Base-by-base conservation (phyloP, 2,113 vertebrate species). In the Ptilonorhynchus violaceus region DNA sequence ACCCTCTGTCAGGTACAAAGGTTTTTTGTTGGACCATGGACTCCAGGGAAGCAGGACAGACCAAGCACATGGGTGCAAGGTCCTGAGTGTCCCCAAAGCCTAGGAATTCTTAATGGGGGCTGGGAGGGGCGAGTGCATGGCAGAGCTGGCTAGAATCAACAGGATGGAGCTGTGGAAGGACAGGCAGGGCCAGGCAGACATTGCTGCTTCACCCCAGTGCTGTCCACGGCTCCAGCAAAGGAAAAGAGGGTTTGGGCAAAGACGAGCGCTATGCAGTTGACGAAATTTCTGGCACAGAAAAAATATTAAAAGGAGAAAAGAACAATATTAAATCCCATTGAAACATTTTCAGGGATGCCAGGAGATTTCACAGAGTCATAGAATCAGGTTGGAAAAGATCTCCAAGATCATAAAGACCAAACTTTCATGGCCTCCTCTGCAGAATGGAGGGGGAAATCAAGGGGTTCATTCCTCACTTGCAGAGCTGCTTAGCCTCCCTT, bases 81-180 rank as follows among this genome's bases (percentile, higher is more conserved):
- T 83, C 47, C 63, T 23, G 60, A 70, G 35, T 27, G 39, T 17
- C 67, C 41, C 25, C 37, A n/a, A 41, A 53, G 6, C 60, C 35
- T 1, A 1, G 37, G 72, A 86, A 20, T 7, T 49, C 37, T 53
- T 21, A 30, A 22, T 15, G 59, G 50, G 41, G 91, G 39, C 31
- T 28, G 74, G 35, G 24, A 70, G 53, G 25, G 41, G 3, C 0
- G 27, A 76, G 10, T 8, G 18, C 41, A 6, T 0, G 7, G 69
- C 44, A 83, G 55, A 53, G 66, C 23, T 10, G 1, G 42, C 20
- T 59, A 12, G 46, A 49, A 24, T 7, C 27, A 22, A 4, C 5
- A 20, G 53, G 12, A 30, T 22, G 41, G 67, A 72, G 24, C 55
- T n/a, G 35, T 10, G 39, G 14, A 33, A 83, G 33, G 35, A 76